A percentile compares a stretch with the other conserved stretches of the same genome.
phyloP scores from a whole-genome alignment of 2,888 invertebrate species.

The Magallana nippona region DNA sequence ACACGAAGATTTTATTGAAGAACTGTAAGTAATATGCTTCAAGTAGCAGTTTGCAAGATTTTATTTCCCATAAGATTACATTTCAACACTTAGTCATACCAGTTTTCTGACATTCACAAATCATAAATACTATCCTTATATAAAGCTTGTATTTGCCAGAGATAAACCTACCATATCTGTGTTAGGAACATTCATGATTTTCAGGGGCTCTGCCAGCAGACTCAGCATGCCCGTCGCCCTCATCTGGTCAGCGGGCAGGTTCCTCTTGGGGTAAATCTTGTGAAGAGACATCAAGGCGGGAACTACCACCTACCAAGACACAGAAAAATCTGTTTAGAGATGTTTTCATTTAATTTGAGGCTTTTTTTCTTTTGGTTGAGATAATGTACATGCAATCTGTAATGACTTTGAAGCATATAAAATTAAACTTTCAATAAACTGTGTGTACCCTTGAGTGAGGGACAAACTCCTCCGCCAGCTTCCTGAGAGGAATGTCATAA shows the following conservation, averaged over 20 bases:
- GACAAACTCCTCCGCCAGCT: conserved; percentile 96
- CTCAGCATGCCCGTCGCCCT: conserved; percentile 86
- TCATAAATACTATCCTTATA: too few species aligned
- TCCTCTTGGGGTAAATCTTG: conserved; percentile 92
- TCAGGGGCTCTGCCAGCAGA: conserved; percentile 95
- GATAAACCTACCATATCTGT: conserved; percentile 87
- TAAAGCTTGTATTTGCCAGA: not conserved
- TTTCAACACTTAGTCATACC: too few species aligned
- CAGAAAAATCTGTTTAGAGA: not conserved
- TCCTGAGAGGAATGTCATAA: conserved; percentile 96
- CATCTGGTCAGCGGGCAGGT: conserved; percentile 96
- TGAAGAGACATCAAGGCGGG: conserved; percentile 93
- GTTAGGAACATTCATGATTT: conserved; percentile 94
- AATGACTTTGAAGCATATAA: too few species aligned
- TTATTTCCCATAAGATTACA: too few species aligned
- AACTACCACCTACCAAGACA: conserved; percentile 81
- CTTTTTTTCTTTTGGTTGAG: too few species aligned
- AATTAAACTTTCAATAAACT: not conserved
- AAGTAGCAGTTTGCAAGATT: too few species aligned
- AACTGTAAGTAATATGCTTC: too few species aligned
- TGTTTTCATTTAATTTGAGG: too few species aligned
- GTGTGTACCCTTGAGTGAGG: conserved; percentile 89
- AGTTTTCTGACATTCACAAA: too few species aligned
- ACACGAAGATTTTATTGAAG: too few species aligned
- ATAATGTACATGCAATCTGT: too few species aligned